These are phyloP conservation scores for Labeo rohita DNA, from an alignment of 2,113 vertebrate species.

Conservation along the genomic window DNA sequence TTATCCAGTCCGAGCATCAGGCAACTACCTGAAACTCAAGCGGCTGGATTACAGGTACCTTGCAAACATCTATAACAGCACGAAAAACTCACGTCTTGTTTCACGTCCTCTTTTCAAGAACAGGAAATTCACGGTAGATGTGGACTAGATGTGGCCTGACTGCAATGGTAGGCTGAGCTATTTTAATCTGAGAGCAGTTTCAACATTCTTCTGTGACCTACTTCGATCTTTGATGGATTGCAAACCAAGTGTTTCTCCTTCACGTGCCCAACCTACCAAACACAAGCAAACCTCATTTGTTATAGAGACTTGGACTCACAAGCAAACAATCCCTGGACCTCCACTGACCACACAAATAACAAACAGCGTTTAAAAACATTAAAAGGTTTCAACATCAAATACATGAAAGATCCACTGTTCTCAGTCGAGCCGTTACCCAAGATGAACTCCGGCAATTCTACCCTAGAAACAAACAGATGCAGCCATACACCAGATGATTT, in stretches of 20 bases:
- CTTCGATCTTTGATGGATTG: conserved; percentile 60
- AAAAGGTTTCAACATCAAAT: not conserved
- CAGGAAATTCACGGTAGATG: conserved; percentile 18
- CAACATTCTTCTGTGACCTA: conserved; percentile 60
- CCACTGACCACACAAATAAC: not conserved
- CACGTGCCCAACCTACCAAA: conserved; percentile 37
- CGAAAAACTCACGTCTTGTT: not conserved
- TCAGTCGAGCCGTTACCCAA: not conserved
- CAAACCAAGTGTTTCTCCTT: conserved; percentile 18
- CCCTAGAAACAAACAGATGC: conserved; percentile 61
- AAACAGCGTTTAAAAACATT: not conserved
- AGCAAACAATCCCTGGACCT: not conserved
- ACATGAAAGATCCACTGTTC: not conserved
- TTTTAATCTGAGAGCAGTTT: conserved; percentile 58
- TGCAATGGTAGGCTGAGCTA: conserved; percentile 52
- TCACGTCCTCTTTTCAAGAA: conserved; percentile 4
- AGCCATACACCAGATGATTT: not conserved
- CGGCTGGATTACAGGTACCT: not conserved
- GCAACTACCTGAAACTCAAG: not conserved
- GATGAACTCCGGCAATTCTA: conserved; percentile 30
- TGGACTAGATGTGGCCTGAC: conserved; percentile 43
- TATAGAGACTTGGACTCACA: not conserved
- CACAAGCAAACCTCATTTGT: conserved; percentile 5
- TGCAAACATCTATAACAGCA: not conserved
- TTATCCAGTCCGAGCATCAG: not conserved